These are phyloP conservation scores for Phorcus lineatus DNA, from an alignment of 2,888 invertebrate genomes.

Conservation along the genomic window DNA sequence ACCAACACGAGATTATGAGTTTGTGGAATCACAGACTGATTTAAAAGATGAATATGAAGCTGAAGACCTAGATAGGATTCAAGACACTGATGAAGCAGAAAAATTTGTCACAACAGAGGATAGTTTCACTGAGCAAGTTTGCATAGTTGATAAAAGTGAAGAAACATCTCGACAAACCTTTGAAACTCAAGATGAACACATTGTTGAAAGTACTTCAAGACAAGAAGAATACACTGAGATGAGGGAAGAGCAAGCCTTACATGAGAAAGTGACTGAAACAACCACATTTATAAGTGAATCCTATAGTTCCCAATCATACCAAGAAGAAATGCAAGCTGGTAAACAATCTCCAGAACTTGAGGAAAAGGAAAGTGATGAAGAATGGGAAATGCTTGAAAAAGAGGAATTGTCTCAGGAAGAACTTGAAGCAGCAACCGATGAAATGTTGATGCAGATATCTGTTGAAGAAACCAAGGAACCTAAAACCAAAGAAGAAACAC, in stretches of 20 bases:
- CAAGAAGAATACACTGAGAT: too few species aligned
- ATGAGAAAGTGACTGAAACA: not conserved
- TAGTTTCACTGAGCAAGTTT: not conserved
- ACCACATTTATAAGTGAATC: not conserved
- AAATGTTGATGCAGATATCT: constrained; percentile 24
- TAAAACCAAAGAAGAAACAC: not conserved
- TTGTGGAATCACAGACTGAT: not conserved
- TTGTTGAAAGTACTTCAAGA: not conserved
- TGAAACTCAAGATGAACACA: not conserved
- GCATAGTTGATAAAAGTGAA: too few species aligned
- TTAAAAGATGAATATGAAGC: not conserved
- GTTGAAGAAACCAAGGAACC: not conserved
- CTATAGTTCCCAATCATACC: too few species aligned
- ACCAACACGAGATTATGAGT: not conserved
- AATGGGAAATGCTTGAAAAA: constrained; percentile 59
- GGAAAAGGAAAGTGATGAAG: constrained; percentile 32
- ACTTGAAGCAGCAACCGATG: constrained; percentile 26
- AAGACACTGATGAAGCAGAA: not conserved
- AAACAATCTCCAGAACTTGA: not conserved
- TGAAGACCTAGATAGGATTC: not conserved
- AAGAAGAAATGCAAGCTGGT: too few species aligned
- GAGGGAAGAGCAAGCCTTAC: too few species aligned
- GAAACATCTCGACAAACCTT: too few species aligned
- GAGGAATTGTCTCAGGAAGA: constrained; percentile 43
- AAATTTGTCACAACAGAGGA: not conserved